These are phyloP conservation scores for Cinclus mexicanus DNA, from an alignment of 2,113 vertebrate species.

Conservation along the genomic window DNA sequence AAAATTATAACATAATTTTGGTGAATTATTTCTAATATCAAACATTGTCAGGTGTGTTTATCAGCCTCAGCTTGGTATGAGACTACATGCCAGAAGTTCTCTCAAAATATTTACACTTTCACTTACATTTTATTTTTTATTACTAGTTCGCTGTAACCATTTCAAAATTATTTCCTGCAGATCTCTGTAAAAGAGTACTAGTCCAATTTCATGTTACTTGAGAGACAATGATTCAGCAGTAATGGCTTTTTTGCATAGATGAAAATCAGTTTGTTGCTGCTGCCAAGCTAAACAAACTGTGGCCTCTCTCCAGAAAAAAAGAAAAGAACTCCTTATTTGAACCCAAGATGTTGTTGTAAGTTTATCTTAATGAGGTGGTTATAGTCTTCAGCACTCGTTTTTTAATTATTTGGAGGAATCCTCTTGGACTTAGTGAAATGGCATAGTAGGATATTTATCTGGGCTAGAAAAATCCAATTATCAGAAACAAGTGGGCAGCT, in stretches of 20 bases:
- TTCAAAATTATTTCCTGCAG: background rate
- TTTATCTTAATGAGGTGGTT: slow-evolving; percentile 60
- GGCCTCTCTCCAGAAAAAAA: slow-evolving; percentile 28
- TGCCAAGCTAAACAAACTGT: slow-evolving; percentile 51
- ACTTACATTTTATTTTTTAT: background rate
- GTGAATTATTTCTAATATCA: background rate
- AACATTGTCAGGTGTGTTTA: background rate
- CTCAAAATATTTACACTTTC: background rate
- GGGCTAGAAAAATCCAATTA: slow-evolving; percentile 69
- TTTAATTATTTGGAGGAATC: slow-evolving; percentile 66
- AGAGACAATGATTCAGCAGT: slow-evolving; percentile 36
- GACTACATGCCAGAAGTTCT: background rate
- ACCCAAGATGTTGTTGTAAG: slow-evolving; percentile 29
- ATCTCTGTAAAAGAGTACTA: background rate
- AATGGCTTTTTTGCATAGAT: background rate
- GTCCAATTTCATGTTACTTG: background rate
- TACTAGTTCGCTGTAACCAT: background rate
- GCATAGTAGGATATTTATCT: slow-evolving; percentile 58
- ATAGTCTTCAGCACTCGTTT: background rate
- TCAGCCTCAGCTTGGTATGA: background rate
- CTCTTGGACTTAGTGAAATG: background rate
- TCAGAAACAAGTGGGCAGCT: slow-evolving; percentile 8
- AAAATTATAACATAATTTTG: background rate
- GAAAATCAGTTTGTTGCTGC: background rate
- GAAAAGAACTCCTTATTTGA: slow-evolving; percentile 51